Percentiles rank a stretch among this genome's conserved stretches.
Evolutionary conservation across 2,888 invertebrate species (phyloP).

Genomic region (Drosophila crucigera): DNA sequence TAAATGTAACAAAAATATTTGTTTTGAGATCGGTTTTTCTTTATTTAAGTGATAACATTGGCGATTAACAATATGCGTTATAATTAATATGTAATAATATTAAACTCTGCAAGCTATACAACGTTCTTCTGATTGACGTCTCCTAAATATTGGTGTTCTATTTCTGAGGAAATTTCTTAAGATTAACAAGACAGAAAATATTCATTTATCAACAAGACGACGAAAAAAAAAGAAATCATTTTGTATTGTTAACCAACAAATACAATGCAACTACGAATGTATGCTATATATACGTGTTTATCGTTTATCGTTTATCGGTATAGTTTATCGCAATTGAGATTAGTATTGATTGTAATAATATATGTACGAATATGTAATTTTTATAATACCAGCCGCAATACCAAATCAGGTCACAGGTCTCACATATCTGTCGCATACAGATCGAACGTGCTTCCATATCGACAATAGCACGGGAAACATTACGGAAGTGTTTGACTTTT

Average conservation of each 20-base stretch:
- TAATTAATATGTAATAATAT: slow-evolving; percentile 41
- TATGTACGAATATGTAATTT: slow-evolving; percentile 25
- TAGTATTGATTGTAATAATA: slow-evolving; percentile 24
- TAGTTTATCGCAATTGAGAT: slow-evolving; percentile 18
- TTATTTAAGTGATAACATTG: slow-evolving; percentile 65
- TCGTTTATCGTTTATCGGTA: slow-evolving; percentile 16
- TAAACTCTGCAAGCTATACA: slow-evolving; percentile 53
- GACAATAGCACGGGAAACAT: slow-evolving; percentile 23
- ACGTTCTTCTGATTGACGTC: slow-evolving; percentile 35
- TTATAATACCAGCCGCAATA: slow-evolving; percentile 50
- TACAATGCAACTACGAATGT: slow-evolving; percentile 39
- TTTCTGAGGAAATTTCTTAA: slow-evolving; percentile 53
- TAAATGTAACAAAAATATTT: neutral
- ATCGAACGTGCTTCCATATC: slow-evolving; percentile 18
- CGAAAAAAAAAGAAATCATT: slow-evolving; percentile 2
- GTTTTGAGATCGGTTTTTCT: slow-evolving; percentile 43
- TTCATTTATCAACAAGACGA: slow-evolving; percentile 38
- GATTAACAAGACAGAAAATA: slow-evolving; percentile 55
- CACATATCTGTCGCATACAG: slow-evolving; percentile 67
- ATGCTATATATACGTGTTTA: slow-evolving; percentile 38
- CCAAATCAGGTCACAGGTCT: slow-evolving; percentile 78
- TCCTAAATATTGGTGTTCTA: slow-evolving; percentile 56
- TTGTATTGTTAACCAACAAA: slow-evolving; percentile 30
- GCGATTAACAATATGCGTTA: slow-evolving; percentile 70
- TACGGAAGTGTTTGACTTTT: slow-evolving; percentile 9